phyloP scores from a whole-genome alignment of 1,140 invertebrate genomes.

The Chrysoperla carnea region DNA sequence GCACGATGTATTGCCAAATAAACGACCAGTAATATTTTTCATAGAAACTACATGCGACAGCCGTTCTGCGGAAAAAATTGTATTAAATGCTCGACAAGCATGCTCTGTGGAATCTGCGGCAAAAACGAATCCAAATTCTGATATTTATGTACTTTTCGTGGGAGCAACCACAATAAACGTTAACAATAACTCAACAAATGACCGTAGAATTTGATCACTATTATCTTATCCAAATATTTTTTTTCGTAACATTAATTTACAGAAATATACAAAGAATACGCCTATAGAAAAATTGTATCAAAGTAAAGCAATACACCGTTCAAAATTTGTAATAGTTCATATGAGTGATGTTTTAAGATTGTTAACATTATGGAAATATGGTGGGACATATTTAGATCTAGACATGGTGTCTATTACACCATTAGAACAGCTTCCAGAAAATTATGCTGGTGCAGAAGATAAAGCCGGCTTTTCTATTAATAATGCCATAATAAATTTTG shows the following conservation, averaged over 20 bases:
- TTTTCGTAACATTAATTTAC: slow-evolving; percentile 31
- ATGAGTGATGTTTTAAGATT: not conserved
- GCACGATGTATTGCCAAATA: too few relatives aligned
- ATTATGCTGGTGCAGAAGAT: not conserved
- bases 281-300: slow-evolving; percentile 26
- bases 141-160: slow-evolving; percentile 34
- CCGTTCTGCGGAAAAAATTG: slow-evolving; percentile 18
- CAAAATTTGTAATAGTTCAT: slow-evolving; percentile 11
- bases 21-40: slow-evolving; percentile 29
- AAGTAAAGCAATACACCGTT: slow-evolving; percentile 26
- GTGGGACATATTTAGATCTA: slow-evolving; percentile 3
- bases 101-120: slow-evolving; percentile 51
- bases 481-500: slow-evolving; percentile 1
- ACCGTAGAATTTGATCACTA: slow-evolving; percentile 19
- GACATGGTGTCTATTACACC: not conserved
- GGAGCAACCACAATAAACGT: slow-evolving; percentile 27
- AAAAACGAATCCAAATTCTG: slow-evolving; percentile 32
- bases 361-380: not conserved
- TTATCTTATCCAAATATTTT: slow-evolving; percentile 35
- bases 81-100: slow-evolving; percentile 33
- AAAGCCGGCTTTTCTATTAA: not conserved
- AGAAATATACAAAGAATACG: slow-evolving; percentile 34
- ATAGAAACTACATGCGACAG: slow-evolving; percentile 32
- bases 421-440: not conserved
- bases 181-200: slow-evolving; percentile 10